Percentiles rank a stretch among this genome's conserved stretches.
phyloP scores from a whole-genome alignment of 2,113 vertebrate species.

The Chauna torquata region DNA sequence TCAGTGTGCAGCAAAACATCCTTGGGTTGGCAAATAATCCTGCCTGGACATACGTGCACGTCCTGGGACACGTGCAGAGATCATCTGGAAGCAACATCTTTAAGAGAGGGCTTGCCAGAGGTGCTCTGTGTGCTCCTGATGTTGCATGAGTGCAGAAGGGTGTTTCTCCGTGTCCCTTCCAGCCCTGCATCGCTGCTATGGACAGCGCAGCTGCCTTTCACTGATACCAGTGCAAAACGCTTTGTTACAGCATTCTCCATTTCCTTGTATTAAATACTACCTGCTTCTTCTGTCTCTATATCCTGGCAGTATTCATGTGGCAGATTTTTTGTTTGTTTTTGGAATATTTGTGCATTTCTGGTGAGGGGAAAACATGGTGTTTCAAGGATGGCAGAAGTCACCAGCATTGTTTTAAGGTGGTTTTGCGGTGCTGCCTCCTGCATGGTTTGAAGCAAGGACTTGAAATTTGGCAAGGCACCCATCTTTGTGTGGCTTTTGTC shows the following conservation, averaged over 20 bases:
- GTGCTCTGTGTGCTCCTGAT: too few species aligned
- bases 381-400: background rate
- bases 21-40: too few species aligned
- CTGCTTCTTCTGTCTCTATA: background rate
- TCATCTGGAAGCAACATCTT: background rate
- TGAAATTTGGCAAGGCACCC: background rate
- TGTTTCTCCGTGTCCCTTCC: background rate
- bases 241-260: background rate
- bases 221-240: background rate
- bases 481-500: background rate
- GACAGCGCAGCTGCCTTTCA: fast-evolving
- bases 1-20: background rate
- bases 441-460: background rate
- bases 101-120: background rate
- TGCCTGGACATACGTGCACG: too few species aligned
- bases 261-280: background rate
- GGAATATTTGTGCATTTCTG: background rate
- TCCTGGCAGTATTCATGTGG: background rate
- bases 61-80: background rate
- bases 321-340: background rate
- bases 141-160: background rate
- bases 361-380: background rate
- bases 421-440: background rate
- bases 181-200: background rate
- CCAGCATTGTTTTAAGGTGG: background rate